Percentiles rank a stretch among this genome's conserved stretches.
These are phyloP conservation scores for Drosophila bipectinata DNA, from an alignment of 1,140 invertebrate species.

Conservation along the genomic window DNA sequence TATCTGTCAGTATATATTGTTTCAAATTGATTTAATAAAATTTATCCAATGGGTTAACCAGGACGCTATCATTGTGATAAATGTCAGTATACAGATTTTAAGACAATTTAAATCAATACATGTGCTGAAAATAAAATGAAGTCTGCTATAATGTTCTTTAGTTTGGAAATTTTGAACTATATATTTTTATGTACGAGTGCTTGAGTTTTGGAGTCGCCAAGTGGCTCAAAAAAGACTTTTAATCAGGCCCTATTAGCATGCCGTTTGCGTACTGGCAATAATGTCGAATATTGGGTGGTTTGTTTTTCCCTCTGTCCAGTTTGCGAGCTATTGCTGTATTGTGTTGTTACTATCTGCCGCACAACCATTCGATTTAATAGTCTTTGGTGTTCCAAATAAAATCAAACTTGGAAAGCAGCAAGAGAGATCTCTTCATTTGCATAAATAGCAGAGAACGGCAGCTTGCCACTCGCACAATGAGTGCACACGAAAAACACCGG, in stretches of 20 bases:
- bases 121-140: slow-evolving; percentile 2
- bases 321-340: slow-evolving; percentile 19
- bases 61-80: slow-evolving; percentile 66
- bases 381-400: slow-evolving; percentile 76
- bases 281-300: slow-evolving; percentile 71
- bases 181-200: not conserved
- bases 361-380: slow-evolving; percentile 67
- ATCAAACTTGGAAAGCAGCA: slow-evolving; percentile 62
- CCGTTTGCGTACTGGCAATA: slow-evolving; percentile 60
- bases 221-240: slow-evolving; percentile 60
- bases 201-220: slow-evolving; percentile 33
- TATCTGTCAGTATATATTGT: not conserved
- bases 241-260: slow-evolving; percentile 64
- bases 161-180: not conserved
- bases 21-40: not conserved
- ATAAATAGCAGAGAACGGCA: too few species aligned
- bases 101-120: slow-evolving; percentile 52
- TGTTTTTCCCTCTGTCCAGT: slow-evolving; percentile 40
- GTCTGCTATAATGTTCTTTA: not conserved
- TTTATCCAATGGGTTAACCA: too few species aligned
- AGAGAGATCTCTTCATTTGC: slow-evolving; percentile 51
- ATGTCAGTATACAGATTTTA: slow-evolving; percentile 61
- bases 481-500: too few species aligned
- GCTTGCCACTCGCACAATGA: too few species aligned
- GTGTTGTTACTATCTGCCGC: slow-evolving; percentile 14